These are phyloP conservation scores for Equus przewalskii DNA, from an alignment of 2,113 vertebrate species.

Conservation along the genomic window DNA sequence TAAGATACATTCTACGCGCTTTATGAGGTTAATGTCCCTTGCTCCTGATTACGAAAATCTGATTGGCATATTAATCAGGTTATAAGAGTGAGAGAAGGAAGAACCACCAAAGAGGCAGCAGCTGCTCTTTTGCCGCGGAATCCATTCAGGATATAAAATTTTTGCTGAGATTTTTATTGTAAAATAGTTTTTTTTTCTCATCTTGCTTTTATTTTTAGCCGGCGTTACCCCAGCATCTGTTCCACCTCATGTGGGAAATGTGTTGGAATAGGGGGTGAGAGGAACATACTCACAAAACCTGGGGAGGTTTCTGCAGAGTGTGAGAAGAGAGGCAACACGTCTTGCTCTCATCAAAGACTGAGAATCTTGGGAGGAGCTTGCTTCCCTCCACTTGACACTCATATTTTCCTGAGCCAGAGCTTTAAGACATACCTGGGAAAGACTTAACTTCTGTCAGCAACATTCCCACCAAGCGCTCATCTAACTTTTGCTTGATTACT, in stretches of 20 bases:
- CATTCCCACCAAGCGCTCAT: neutral
- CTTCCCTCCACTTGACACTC: neutral
- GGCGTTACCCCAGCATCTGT: conserved; percentile 78
- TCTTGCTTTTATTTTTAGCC: conserved; percentile 81
- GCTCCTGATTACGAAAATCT: conserved; percentile 86
- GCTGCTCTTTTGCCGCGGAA: conserved; percentile 87
- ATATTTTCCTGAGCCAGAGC: conserved; percentile 7
- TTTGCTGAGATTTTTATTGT: conserved; percentile 88
- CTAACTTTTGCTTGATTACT: neutral
- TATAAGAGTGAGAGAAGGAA: conserved; percentile 79
- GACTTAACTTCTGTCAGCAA: neutral
- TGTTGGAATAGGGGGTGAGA: conserved; percentile 67
- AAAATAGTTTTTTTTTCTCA: conserved; percentile 69
- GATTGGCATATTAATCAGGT: conserved; percentile 89
- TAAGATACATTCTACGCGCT: conserved; percentile 82
- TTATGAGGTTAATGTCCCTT: conserved; percentile 85
- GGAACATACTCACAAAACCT: neutral
- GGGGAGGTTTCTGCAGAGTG: conserved; percentile 51
- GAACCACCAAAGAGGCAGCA: conserved; percentile 80
- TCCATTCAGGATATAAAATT: conserved; percentile 85
- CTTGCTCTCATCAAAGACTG: neutral
- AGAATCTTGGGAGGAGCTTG: neutral
- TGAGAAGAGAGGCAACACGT: neutral
- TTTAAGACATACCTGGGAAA: conserved; percentile 42
- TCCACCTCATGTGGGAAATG: conserved; percentile 79